Base-by-base conservation (phyloP, 2,888 invertebrate genomes). In the Boloria euphrosyne region DNA sequence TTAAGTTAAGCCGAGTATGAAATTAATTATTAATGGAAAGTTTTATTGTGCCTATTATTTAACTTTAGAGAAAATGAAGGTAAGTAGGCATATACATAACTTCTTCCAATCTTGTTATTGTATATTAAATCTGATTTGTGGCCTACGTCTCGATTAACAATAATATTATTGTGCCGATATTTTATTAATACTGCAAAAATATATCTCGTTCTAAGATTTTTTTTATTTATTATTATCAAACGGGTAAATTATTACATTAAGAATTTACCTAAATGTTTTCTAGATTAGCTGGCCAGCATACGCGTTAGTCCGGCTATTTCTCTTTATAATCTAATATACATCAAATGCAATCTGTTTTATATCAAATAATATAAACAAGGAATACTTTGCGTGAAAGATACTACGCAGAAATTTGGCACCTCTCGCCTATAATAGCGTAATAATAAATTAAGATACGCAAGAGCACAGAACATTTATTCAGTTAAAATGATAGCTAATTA, bases 401-500 rank as follows among this genome's bases (percentile, higher is more conserved):
- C 70, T 73, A 63, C 69, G 73, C 78, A 77, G 76, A 77, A 76
- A 72, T 69, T 75, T 76, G 76, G 76, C 77, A 73, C 75, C 71
- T 62, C 57, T 57, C 76, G 72, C 75, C 72, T 65, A 65, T 51
- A 66, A 67, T 50, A 55, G 27, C 62, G 14, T 57, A 63, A 65
- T 68, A 67, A 68, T 68, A 69, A 65, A 69, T 62, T 65, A 63
- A 46, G 18, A 59, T n/a, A 49, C n/a, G 22, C 46, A 51, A 53
- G 31, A 50, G 31, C 49, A 46, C 16, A 46, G 22, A 31, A 51
- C 49, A 38, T 49, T 4, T 10, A 22, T 53, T 53, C 46, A 53
- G 46, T 27, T 16, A 5, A 54, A 43, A 54, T n/a, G n/a, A n/a
- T n/a, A 54, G 16, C 13, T 17, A 14, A n/a, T 54, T 38, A 31